Percentiles rank a stretch among this genome's conserved stretches.
phyloP scores from a whole-genome alignment of 2,888 invertebrate genomes.

The Scaptomyza caliginosa region DNA sequence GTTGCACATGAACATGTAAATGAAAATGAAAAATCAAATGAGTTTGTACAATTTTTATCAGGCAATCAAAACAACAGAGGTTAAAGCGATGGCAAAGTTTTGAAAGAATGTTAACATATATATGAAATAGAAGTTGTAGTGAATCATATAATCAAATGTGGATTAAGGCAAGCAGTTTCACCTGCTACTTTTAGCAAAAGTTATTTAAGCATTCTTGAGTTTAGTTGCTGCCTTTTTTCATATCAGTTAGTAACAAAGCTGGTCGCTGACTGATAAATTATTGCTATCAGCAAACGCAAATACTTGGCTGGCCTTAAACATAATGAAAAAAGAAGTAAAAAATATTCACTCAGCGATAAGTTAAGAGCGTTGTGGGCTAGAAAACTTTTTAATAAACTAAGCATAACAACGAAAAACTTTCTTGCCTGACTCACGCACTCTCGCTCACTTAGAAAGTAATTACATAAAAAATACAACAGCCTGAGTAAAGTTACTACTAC shows the following conservation, averaged over 20 bases:
- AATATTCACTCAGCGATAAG: constrained; percentile 61
- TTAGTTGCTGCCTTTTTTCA: constrained; percentile 7
- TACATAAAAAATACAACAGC: constrained; percentile 65
- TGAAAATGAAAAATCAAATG: constrained; percentile 15
- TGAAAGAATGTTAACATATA: background rate
- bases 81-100: background rate
- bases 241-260: constrained; percentile 38
- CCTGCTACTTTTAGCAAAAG: constrained; percentile 18
- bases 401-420: constrained; percentile 62
- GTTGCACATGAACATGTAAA: constrained; percentile 22
- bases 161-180: constrained; percentile 5
- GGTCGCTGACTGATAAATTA: constrained; percentile 63
- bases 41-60: constrained; percentile 3
- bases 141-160: constrained; percentile 21
- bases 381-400: constrained; percentile 32
- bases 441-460: constrained; percentile 71
- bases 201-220: constrained; percentile 22
- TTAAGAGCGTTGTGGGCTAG: constrained; percentile 47
- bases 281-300: constrained; percentile 48
- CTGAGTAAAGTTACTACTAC: background rate
- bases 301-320: constrained; percentile 19
- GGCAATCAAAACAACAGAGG: constrained; percentile 1
- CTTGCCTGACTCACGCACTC: constrained; percentile 67
- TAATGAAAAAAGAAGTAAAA: constrained; percentile 3
- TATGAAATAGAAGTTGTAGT: no score